Conservation (phyloP, 2,888 invertebrate genomes). For the Coenonympha glycerion region DNA sequence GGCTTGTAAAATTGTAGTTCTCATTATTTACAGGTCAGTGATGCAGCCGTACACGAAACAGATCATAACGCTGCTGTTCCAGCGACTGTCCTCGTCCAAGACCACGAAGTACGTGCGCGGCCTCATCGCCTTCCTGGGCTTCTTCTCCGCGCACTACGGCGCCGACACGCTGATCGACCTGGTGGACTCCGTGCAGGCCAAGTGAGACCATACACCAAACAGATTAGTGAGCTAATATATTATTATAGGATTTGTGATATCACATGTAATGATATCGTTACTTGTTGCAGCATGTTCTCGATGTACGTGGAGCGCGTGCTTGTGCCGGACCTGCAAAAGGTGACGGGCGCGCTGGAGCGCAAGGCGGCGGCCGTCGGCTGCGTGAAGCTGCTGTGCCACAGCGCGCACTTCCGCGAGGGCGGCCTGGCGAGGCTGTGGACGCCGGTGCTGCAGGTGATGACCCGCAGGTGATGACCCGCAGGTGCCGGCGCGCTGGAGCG, state of each 20-base stretch:
- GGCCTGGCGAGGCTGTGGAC: conserved; percentile 79
- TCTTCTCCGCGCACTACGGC: conserved; percentile 89
- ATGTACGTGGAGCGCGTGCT: conserved; percentile 96
- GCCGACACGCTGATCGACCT: conserved; percentile 83
- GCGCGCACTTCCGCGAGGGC: conserved; percentile 75
- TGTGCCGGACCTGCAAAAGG: conserved; percentile 89
- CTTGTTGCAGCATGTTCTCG: conserved; percentile 90
- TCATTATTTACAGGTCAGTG: conserved; percentile 72
- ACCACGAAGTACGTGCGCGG: conserved; percentile 96
- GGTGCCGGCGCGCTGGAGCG: background rate
- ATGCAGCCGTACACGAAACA: conserved; percentile 88
- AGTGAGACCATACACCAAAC: too few relatives aligned
- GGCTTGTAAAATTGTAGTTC: background rate
- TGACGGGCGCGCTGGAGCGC: conserved; percentile 86
- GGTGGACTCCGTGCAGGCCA: conserved; percentile 89
- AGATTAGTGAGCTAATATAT: too few relatives aligned
- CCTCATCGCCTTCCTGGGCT: conserved; percentile 91
- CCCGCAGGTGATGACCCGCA: background rate
- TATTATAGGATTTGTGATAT: too few relatives aligned
- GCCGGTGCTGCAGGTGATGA: conserved; percentile 70
- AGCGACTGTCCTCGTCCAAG: conserved; percentile 92
- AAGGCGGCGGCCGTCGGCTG: conserved; percentile 95
- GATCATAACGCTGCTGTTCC: conserved; percentile 93
- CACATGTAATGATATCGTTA: too few relatives aligned
- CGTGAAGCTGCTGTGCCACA: conserved; percentile 88